Evolutionary conservation across 2,113 vertebrate species (phyloP), one percentile per base, ranked within the genome.

Genomic region (Mugil cephalus): DNA sequence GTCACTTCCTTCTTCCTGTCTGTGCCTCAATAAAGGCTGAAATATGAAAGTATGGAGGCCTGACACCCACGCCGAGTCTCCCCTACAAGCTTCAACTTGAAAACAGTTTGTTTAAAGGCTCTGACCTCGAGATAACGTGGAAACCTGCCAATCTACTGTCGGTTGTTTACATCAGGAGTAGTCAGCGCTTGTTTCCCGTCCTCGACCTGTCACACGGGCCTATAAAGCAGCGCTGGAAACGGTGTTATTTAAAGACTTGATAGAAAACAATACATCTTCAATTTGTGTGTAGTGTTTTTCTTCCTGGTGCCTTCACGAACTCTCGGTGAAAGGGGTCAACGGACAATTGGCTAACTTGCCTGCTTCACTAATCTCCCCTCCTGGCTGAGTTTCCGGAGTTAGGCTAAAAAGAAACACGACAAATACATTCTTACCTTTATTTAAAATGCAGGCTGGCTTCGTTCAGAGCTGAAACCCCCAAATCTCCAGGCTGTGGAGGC

Each of bases 361-460:
- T 30, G 76, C 72, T 61, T 5, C 39, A 14, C 10, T 84, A 71
- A 80, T 78, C 69, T 78, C 24, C 38, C 7, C 7, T 10, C 12
- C 35, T 9, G 30, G n/a, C 39, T 5, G 42, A 34, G n/a, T 13
- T 34, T 4, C 18, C 34, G 1, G 59, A n/a, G 15, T 35, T 54
- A 40, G 47, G 56, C 56, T 73, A 30, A 71, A 21, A 10, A 38
- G 24, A 43, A 11, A 59, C 0, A 40, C 8, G 4, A 30, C 10
- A 48, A 35, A 53, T 15, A 24, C 48, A 54, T 3, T 1, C 68
- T 55, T 55, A 82, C 82, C 64, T 76, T 15, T 9, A 0, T 0
- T 1, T 17, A 6, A 1, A 19, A 4, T 35, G 1, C 12, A 13
- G 0, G 11, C 0, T 15, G 18, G 6, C 51, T 45, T 51, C 4